Evolutionary conservation across 2,797 vertebrate genomes (phyloP), one percentile per base, ranked within the genome.

Genomic region (Anomalospiza imberbis): DNA sequence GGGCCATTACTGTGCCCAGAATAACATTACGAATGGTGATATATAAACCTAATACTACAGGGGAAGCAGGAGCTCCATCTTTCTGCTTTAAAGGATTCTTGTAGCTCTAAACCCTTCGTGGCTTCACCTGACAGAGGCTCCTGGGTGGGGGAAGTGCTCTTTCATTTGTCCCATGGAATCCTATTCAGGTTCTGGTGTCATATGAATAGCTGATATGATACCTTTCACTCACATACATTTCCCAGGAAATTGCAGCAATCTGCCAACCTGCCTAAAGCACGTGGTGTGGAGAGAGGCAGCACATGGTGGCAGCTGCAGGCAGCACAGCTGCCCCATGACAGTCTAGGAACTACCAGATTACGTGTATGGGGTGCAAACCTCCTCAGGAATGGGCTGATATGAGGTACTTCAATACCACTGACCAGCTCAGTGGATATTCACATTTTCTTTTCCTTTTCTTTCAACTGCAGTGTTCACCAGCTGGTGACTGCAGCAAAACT

Each of bases 381-480:
- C 21, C 0, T 1, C 0, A 2, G 0, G 6, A 29, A 36, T 17
- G 16, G 19, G 3, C 13, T 2, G 1, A 55, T 34, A 25, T 1
- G 4, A 62, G 6, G 17, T 21, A 7, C 17, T 54, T 86, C 57
- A 25, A 3, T 8, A 26, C 3, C 16, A n/a, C 25, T 63, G 57
- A 67, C 17, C 44, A 47, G 10, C 38, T 40, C 38, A 13, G 34
- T 40, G 38, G 7, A 8, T 1, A 1, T 7, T 15, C 7, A 5
- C 1, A 1, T 72, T 57, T 76, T 50, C 11, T 20, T 6, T 55
- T 44, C 7, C 5, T 72, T 60, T 61, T 40, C 53, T 70, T 90
- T 65, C 32, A 85, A 26, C 8, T 6, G 10, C 19, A 82, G 7
- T 4, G 6, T 42, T 78, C 15, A 9, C 10, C 24, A 55, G 13